phyloP scores from a whole-genome alignment of 2,113 vertebrate species.

The Origma solitaria region DNA sequence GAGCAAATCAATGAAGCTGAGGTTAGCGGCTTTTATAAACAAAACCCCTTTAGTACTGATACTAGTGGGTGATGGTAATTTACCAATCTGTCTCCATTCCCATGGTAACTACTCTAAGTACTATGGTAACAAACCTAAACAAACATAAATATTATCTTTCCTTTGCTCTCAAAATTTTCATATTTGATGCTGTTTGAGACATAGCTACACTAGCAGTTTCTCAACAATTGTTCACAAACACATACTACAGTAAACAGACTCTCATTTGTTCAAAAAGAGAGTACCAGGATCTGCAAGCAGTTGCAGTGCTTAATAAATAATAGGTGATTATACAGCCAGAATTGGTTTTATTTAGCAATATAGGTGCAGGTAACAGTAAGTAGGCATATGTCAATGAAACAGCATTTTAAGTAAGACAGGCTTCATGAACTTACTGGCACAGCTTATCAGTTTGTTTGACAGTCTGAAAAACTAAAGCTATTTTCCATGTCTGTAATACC shows the following conservation, averaged over 20 bases:
- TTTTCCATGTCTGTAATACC: background rate
- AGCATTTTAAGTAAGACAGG: background rate
- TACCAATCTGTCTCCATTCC: conserved; percentile 19
- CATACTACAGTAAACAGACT: background rate
- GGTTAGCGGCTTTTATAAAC: background rate
- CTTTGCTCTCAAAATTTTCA: background rate
- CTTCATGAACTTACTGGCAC: background rate
- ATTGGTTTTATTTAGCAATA: background rate
- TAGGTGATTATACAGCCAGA: background rate
- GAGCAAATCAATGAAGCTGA: background rate
- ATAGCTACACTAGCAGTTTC: background rate
- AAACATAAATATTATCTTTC: conserved; percentile 15
- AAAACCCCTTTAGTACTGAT: background rate
- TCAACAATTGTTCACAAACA: background rate
- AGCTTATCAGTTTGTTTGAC: conserved; percentile 5
- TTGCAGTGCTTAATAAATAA: background rate
- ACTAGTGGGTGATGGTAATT: background rate
- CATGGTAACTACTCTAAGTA: conserved; percentile 13
- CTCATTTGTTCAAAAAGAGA: too few species aligned
- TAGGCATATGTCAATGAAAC: background rate
- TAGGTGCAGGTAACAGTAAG: background rate
- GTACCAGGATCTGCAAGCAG: background rate
- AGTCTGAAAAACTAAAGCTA: background rate
- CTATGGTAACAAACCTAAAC: conserved; percentile 36
- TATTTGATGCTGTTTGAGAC: background rate